Percentiles rank a stretch among this genome's conserved stretches.
Evolutionary conservation across 2,113 vertebrate genomes (phyloP).

Genomic region (Chiloscyllium plagiosum): DNA sequence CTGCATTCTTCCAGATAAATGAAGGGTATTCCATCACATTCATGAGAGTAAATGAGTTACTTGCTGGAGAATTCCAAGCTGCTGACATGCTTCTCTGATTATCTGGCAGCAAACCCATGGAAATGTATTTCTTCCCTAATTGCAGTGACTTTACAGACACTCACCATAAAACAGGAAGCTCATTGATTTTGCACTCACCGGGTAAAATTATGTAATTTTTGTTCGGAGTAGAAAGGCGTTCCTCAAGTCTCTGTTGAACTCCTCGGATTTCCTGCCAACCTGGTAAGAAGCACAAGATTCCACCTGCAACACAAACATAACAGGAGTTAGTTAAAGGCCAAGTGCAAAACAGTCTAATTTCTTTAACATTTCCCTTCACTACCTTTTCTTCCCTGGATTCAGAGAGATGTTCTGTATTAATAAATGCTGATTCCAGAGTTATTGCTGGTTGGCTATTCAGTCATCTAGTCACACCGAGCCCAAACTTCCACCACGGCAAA

Average conservation of each 20-base stretch:
- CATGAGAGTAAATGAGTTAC: background rate
- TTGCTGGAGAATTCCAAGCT: background rate
- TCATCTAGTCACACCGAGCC: background rate
- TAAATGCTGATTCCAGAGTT: background rate
- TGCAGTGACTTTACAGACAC: background rate
- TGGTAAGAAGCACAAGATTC: constrained; percentile 90
- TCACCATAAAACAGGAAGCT: no score
- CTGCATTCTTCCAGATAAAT: background rate
- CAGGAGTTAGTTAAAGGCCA: background rate
- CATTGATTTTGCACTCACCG: constrained; percentile 56
- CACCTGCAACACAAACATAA: constrained; percentile 58
- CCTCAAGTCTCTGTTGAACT: constrained; percentile 77
- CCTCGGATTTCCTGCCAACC: constrained; percentile 94
- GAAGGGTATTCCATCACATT: background rate
- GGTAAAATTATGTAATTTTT: constrained; percentile 76
- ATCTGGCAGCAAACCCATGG: background rate
- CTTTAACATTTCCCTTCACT: background rate
- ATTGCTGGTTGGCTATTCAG: background rate
- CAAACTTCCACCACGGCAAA: background rate
- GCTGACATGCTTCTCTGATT: background rate
- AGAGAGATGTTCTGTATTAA: background rate
- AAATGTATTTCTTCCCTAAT: background rate
- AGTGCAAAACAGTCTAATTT: background rate
- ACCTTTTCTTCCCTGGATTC: accelerated
- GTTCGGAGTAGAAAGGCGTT: constrained; percentile 55